Evolutionary conservation across 2,797 vertebrate species (phyloP), one percentile per base, ranked within the genome.

Genomic region (Chanos chanos): DNA sequence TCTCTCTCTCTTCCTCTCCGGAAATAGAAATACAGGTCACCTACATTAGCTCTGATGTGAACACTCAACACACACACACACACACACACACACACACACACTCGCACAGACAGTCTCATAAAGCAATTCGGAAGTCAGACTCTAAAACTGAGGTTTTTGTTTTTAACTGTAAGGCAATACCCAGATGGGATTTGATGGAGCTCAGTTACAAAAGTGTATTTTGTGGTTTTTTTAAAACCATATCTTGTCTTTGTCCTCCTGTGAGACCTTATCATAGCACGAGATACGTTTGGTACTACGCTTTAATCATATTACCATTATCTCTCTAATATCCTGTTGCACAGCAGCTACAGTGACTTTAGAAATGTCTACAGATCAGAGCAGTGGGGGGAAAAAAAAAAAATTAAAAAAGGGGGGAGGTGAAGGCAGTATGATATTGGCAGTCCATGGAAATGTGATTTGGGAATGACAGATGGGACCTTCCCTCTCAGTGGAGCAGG

Each of bases 381-480:
- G 54, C 54, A 54, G 55, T 34, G 41, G 49, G 10, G 18, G 44
- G 56, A 61, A 28, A 31, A 22, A 40, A 36, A 54, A 54, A 54
- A n/a, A n/a, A 61, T 28, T 31, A 22, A 40, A 36, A 54, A 54
- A 54, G 55, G 34, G 41, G 49, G 10, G 18, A 44, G 56, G 50
- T 50, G 61, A 65, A 73, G 39, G 53, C 33, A 48, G 50, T 43
- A 40, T 52, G 33, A 62, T 61, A 49, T 60, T 62, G 58, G 61
- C 53, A 65, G 55, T 55, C 66, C 39, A 54, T 21, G 37, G 37
- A 24, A 61, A 64, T 57, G 61, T 64, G 41, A 50, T 66, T 57
- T 65, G 37, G 13, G 41, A 50, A 36, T 71, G 65, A 76, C 71
- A 76, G 74, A 76, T 76, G 74, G 71, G 68, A 47, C 58, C 40